A percentile compares a stretch with the other conserved stretches of the same genome.
Conservation (phyloP, 2,797 vertebrate genomes). For the Orientallactaga sibirica region DNA sequence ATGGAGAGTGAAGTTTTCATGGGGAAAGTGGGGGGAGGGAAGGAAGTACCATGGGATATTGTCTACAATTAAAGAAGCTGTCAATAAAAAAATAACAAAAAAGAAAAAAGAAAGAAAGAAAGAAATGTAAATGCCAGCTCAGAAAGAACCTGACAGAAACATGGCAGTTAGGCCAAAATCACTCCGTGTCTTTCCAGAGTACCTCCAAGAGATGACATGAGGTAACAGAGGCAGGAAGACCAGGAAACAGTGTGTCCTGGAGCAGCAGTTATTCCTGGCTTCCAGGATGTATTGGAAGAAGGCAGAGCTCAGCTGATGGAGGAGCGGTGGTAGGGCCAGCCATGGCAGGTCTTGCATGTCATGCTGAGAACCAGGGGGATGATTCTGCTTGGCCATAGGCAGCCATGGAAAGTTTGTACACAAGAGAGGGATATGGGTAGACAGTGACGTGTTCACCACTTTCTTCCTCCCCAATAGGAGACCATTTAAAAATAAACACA, state of each 20-base stretch:
- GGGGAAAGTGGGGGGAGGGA: no score
- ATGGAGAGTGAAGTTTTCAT: no score
- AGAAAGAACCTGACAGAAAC: background rate
- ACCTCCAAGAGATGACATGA: background rate
- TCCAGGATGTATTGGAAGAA: background rate
- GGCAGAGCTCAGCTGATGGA: background rate
- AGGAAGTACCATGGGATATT: no score
- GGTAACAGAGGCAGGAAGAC: background rate
- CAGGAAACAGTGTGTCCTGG: background rate
- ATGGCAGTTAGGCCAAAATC: background rate
- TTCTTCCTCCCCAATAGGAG: slow-evolving; percentile 48
- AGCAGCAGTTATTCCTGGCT: background rate
- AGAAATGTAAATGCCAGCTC: background rate
- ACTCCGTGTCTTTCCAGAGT: background rate
- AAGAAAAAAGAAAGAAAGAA: no score
- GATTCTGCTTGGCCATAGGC: background rate
- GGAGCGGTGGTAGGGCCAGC: background rate
- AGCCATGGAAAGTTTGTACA: background rate
- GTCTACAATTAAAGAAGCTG: no score
- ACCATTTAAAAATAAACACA: slow-evolving; percentile 56
- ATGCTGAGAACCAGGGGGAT: background rate
- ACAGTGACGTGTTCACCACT: background rate
- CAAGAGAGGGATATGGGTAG: background rate
- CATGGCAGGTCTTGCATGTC: background rate
- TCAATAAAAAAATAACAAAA: no score